Evolutionary conservation across 2,113 vertebrate species (phyloP).

Genomic region (Hydrolagus affinis): DNA sequence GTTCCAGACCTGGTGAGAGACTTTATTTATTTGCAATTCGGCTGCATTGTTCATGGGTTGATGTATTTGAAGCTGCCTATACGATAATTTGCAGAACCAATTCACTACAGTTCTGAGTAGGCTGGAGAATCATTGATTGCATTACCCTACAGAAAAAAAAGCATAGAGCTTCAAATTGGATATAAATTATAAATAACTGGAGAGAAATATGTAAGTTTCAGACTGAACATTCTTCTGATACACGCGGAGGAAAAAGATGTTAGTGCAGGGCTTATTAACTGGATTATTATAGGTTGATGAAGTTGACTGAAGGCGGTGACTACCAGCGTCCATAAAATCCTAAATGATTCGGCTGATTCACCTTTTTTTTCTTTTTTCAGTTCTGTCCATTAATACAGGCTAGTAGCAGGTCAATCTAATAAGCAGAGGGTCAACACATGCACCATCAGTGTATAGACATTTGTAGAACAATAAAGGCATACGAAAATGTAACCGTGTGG

Average conservation of each 20-base stretch:
- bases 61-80: constrained; percentile 50
- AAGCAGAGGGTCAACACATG: constrained; percentile 62
- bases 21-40: constrained; percentile 50
- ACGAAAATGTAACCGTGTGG: constrained; percentile 28
- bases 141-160: constrained; percentile 45
- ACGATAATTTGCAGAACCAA: constrained; percentile 47
- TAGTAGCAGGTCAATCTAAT: constrained; percentile 66
- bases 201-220: constrained; percentile 53
- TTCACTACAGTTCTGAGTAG: constrained; percentile 55
- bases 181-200: constrained; percentile 71
- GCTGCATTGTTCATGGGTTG: constrained; percentile 55
- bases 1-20: constrained; percentile 14
- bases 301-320: constrained; percentile 64
- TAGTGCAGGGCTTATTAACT: constrained; percentile 62
- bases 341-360: constrained; percentile 38
- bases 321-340: constrained; percentile 47
- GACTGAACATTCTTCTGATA: constrained; percentile 50
- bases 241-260: constrained; percentile 54
- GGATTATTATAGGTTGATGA: constrained; percentile 60
- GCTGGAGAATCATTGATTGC: constrained; percentile 57
- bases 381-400: constrained; percentile 59
- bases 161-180: constrained; percentile 45
- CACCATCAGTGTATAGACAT: constrained; percentile 55
- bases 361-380: constrained; percentile 40
- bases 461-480: constrained; percentile 38